These are phyloP conservation scores for Rhinogobius similis DNA, from an alignment of 2,113 vertebrate species.

Conservation along the genomic window DNA sequence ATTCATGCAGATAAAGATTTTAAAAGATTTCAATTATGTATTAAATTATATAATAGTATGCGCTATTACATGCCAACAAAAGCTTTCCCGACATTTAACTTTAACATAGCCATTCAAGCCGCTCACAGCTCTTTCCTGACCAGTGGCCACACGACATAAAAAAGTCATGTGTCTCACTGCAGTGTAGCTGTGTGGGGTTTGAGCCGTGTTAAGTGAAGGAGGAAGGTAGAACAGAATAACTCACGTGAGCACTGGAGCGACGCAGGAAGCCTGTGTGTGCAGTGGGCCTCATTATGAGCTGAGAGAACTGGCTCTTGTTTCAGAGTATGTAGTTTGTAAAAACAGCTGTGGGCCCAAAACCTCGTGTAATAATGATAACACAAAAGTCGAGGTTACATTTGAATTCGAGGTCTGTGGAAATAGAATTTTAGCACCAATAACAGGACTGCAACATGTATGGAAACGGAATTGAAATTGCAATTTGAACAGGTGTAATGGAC, in stretches of 20 bases:
- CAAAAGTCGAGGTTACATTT: background rate
- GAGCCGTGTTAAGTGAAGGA: background rate
- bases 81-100: background rate
- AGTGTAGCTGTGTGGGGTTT: background rate
- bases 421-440: background rate
- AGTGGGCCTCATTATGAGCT: slow-evolving; percentile 9
- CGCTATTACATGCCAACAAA: background rate
- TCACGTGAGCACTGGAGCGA: slow-evolving; percentile 3
- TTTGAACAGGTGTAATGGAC: background rate
- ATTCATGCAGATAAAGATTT: background rate
- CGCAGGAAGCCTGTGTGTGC: background rate
- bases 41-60: background rate
- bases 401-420: background rate
- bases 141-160: background rate
- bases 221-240: background rate
- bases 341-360: background rate
- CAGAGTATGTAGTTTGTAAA: slow-evolving; percentile 2
- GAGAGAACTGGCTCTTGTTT: background rate
- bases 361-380: background rate
- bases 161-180: slow-evolving; percentile 1
- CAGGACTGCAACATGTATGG: background rate
- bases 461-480: background rate
- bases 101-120: background rate
- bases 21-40: background rate
- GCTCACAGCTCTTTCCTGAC: background rate